Evolutionary conservation across 2,888 invertebrate species (phyloP), one percentile per base, ranked within the genome.

Genomic region (Cheilosia impressa): DNA sequence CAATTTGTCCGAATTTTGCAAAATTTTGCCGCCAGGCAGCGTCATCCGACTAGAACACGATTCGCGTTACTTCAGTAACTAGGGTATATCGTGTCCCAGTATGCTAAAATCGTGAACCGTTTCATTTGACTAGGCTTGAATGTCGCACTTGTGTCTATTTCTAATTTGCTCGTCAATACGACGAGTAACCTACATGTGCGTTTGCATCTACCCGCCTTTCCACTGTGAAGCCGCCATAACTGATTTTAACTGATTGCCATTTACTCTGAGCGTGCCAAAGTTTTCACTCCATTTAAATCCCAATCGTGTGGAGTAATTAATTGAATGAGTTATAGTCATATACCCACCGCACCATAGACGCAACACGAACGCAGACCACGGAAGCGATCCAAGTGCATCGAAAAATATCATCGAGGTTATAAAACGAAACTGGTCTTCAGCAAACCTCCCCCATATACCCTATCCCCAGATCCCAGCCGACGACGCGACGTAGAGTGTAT

Each of bases 211-310:
- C 17, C 17, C 15, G 45, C 45, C 17, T 68, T 5, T 31, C 45
- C 1, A 31, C 31, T 4, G 22, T 13, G 55, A 13, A 55, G 24
- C n/a, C 17, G n/a, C 17, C 24, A 52, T n/a, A n/a, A 22, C 24
- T 15, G n/a, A 34, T 31, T 31, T 6, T 13, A 34, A 43, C 17
- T 34, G 17, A 55, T 38, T 38, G 17, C 34, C 38, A 31, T 34
- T 22, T 69, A 50, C 57, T 58, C 2, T 15, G 53, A 69, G 34
- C 69, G 60, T 45, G 79, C 65, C 57, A 71, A 80, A 84, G 73
- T 75, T 73, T 73, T 66, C 80, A 84, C 84, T 55, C 71, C 69
- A 84, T 84, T 84, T 84, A 80, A 78, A 68, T 60, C 66, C 43
- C 52, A 76, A 60, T 68, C 52, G 31, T 27, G 72, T 41, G 27